phyloP scores from a whole-genome alignment of 2,888 invertebrate species.

The Biston stratarius region DNA sequence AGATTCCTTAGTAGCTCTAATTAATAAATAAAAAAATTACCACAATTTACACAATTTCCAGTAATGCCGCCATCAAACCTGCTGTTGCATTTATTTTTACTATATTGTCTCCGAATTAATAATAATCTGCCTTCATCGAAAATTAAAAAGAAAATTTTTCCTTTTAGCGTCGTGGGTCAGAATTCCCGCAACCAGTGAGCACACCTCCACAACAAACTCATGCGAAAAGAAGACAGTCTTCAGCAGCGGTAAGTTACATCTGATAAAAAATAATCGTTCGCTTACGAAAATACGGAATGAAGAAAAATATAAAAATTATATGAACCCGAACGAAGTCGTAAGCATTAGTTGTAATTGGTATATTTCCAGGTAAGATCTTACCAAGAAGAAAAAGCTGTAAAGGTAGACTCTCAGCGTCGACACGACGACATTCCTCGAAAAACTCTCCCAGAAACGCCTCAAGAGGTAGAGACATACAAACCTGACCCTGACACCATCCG shows the following conservation, averaged over 20 bases:
- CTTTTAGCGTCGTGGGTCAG: constrained; percentile 79
- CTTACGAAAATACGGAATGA: no score
- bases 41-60: no score
- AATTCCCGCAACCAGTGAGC: constrained; percentile 79
- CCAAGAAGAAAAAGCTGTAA: constrained; percentile 70
- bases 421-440: constrained; percentile 67
- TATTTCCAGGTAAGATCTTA: constrained; percentile 67
- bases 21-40: no score
- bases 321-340: no score
- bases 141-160: background rate
- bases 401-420: constrained; percentile 60
- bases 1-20: no score
- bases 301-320: no score
- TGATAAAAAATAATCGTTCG: background rate
- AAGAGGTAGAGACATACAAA: constrained; percentile 64
- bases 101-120: no score
- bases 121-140: no score
- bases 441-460: constrained; percentile 55
- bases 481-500: constrained; percentile 80
- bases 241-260: constrained; percentile 66
- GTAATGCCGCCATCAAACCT: no score
- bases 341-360: background rate
- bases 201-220: constrained; percentile 75
- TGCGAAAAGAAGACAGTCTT: constrained; percentile 74
- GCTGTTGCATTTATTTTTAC: no score